Conservation (phyloP, 1,140 invertebrate genomes). For the Zaprionus kolodkinae region DNA sequence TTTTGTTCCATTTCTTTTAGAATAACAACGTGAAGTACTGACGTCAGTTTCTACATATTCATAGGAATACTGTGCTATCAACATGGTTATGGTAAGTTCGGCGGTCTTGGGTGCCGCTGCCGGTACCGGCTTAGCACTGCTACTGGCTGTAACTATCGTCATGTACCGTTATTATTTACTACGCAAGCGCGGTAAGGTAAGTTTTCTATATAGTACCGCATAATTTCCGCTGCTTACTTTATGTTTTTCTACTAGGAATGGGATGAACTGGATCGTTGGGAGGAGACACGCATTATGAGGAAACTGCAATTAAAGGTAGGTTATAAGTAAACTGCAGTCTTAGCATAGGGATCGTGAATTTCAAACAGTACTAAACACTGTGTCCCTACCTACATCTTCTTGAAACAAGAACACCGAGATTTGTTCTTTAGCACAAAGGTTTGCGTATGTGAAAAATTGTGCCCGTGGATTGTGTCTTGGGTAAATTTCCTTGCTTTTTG, state of each 20-base stretch:
- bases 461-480: slow-evolving; percentile 8
- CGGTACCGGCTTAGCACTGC: slow-evolving; percentile 87
- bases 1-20: background rate
- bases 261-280: slow-evolving; percentile 86
- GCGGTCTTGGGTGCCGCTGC: slow-evolving; percentile 88
- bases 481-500: slow-evolving; percentile 16
- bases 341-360: background rate
- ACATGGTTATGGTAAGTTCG: slow-evolving; percentile 86
- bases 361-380: too few species aligned
- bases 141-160: slow-evolving; percentile 88
- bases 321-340: background rate
- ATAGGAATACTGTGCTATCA: background rate
- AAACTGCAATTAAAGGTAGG: slow-evolving; percentile 81
- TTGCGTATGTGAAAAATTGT: background rate
- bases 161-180: slow-evolving; percentile 87
- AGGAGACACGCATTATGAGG: slow-evolving; percentile 80
- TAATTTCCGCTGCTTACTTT: background rate
- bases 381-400: too few species aligned
- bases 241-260: slow-evolving; percentile 83
- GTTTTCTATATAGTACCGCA: background rate
- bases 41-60: too few species aligned
- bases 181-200: slow-evolving; percentile 84
- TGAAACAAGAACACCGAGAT: too few species aligned
- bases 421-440: background rate
- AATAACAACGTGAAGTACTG: background rate